phyloP scores from a whole-genome alignment of 2,113 vertebrate genomes.

The Lathamus discolor region DNA sequence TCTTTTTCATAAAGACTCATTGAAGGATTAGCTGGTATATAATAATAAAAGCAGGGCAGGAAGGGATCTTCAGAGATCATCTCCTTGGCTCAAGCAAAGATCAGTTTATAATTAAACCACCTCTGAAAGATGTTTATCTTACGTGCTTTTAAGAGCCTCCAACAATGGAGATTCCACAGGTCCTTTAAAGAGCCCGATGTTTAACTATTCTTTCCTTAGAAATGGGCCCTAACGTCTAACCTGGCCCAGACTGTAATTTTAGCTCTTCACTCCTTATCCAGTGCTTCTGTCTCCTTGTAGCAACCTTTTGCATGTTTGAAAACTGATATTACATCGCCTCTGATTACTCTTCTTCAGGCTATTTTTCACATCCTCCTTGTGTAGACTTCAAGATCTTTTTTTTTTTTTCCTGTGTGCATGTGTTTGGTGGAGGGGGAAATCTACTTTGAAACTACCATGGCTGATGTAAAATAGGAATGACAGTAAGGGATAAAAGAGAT shows the following conservation, averaged over 20 bases:
- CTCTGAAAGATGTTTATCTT: conserved; percentile 39
- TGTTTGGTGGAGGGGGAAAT: not conserved
- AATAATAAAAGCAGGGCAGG: conserved; percentile 2
- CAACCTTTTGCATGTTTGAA: not conserved
- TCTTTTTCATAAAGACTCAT: conserved; percentile 2
- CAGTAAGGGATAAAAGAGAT: conserved; percentile 13
- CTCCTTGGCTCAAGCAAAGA: conserved; percentile 5
- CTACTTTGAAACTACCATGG: not conserved
- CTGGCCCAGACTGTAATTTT: not conserved
- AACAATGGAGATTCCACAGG: not conserved
- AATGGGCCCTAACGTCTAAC: not conserved
- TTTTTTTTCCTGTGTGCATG: not conserved
- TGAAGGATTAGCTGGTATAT: not conserved
- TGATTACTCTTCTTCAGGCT: not conserved
- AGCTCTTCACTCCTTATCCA: not conserved
- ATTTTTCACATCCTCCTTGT: not conserved
- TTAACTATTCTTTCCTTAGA: not conserved
- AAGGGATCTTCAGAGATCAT: conserved; percentile 9
- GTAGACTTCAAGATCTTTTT: fast-evolving
- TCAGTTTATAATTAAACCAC: conserved; percentile 35
- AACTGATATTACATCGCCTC: not conserved
- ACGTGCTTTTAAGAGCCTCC: not conserved
- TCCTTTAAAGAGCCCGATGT: not conserved
- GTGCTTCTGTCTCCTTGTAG: not conserved
- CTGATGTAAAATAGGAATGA: not conserved